phyloP scores from a whole-genome alignment of 2,888 invertebrate species.

The Abrostola triplasia region DNA sequence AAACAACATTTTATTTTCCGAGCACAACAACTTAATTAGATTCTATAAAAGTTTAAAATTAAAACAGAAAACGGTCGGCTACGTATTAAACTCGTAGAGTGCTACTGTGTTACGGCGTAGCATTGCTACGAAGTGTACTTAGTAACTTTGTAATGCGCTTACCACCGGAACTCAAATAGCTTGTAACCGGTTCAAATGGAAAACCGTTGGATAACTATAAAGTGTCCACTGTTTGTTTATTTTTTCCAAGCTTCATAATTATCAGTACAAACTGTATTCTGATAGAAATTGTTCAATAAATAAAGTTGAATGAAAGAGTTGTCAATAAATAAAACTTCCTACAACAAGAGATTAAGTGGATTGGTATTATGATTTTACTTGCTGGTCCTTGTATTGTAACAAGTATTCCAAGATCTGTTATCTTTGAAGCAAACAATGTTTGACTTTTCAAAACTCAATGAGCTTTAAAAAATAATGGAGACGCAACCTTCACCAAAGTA shows the following conservation, averaged over 20 bases:
- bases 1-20: conserved; percentile 48
- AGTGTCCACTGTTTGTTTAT: conserved; percentile 31
- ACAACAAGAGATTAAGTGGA: too few species aligned
- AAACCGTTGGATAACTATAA: conserved; percentile 59
- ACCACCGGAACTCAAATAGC: conserved; percentile 62
- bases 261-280: conserved; percentile 5
- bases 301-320: too few species aligned
- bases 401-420: not conserved
- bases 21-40: conserved; percentile 62
- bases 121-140: conserved; percentile 62
- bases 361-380: too few species aligned
- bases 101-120: conserved; percentile 57
- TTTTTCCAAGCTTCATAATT: conserved; percentile 19
- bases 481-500: not conserved
- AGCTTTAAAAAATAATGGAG: conserved; percentile 1
- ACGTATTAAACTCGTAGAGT: conserved; percentile 59
- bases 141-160: conserved; percentile 62
- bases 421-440: not conserved
- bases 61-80: conserved; percentile 59
- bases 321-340: too few species aligned
- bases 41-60: conserved; percentile 62
- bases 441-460: conserved; percentile 2
- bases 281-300: conserved; percentile 7
- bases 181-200: conserved; percentile 61
- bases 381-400: too few species aligned